A percentile compares a stretch with the other conserved stretches of the same genome.
Evolutionary conservation across 2,888 invertebrate genomes (phyloP).

Genomic region (Calameuta idolon): DNA sequence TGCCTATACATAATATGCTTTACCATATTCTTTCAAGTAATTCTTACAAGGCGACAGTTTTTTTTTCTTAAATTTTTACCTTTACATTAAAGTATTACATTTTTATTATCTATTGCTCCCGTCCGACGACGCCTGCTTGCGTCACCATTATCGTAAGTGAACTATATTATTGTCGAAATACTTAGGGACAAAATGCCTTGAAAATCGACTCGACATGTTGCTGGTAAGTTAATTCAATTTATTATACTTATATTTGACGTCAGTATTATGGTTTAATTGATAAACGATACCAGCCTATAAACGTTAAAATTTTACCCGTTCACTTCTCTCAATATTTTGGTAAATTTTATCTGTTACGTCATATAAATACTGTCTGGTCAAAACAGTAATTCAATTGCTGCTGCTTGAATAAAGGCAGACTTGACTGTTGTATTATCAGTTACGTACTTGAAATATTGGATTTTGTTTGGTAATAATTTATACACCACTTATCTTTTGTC

Average conservation of each 20-base stretch:
- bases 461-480: no score
- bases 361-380: background rate
- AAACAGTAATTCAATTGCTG: background rate
- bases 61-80: background rate
- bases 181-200: background rate
- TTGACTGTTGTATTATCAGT: no score
- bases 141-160: background rate
- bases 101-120: background rate
- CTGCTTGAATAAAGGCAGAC: background rate
- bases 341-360: background rate
- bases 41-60: background rate
- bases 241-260: background rate
- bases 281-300: background rate
- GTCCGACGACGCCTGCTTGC: background rate
- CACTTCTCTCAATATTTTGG: background rate
- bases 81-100: background rate
- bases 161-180: background rate
- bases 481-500: background rate
- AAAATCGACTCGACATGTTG: background rate
- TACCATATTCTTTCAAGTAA: background rate
- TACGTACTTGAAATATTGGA: no score
- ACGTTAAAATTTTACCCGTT: background rate
- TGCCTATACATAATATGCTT: background rate
- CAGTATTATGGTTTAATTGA: background rate
- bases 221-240: background rate